Evolutionary conservation across 2,888 invertebrate species (phyloP), one percentile per base, ranked within the genome.

Genomic region (Lutraria lutraria): DNA sequence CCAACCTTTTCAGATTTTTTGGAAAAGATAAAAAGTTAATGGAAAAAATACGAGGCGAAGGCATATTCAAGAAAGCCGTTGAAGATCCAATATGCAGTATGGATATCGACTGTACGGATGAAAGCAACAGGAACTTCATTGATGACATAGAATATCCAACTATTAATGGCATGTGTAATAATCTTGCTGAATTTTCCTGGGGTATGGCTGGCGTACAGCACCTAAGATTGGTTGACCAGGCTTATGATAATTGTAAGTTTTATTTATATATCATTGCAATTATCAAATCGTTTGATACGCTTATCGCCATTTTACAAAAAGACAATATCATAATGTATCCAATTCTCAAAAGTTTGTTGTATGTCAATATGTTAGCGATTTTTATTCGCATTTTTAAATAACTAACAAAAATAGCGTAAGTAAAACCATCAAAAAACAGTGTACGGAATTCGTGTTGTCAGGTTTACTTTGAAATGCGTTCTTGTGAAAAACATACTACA

Each of bases 131-230:
- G 16, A 52, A n/a, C n/a, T 63, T 83, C 29, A 79, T 83, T 29
- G 80, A 76, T 76, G 63, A 31, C 60, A 43, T 63, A 0, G 88
- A 88, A 31, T 99, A 99, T 96, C 97, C 99, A 0, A 98, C 98
- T 87, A 97, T 98, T 87, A 99, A 99, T 96, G 99, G 99, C 0
- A 98, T 98, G 72, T 99, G 99, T 96, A 99, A 99, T 96, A 99
- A 99, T 97, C 97, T 99, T 83, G 97, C 97, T 86, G 97, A 99
- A 96, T 98, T 99, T 0, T 98, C 98, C 85, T 99, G 98, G 98
- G 99, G 99, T 6, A 81, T 87, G 72, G 72, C 89, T 10, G 87
- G 81, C 10, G 81, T 84, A 2, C 87, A 89, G 52, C 89, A 89
- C 81, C 43, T 63, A 13, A 52, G 89, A 72, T 21, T 82, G 68